Conservation (phyloP, 2,797 vertebrate genomes). For the Malurus splendens region DNA sequence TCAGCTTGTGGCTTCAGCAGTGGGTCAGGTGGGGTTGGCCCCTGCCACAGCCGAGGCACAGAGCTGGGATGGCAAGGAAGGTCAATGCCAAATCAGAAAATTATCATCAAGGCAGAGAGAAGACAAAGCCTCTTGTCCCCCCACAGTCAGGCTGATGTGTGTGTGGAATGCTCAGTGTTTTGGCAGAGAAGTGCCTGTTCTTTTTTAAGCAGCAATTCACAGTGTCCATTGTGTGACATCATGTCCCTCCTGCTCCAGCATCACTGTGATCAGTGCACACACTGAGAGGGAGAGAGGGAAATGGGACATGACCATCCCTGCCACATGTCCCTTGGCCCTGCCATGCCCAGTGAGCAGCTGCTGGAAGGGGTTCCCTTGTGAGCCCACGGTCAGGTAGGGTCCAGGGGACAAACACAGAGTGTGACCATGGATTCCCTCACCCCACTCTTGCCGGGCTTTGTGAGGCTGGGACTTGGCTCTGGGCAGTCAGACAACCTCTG, state of each 20-base stretch:
- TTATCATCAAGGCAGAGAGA: constrained; percentile 82
- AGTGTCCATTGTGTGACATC: constrained; percentile 28
- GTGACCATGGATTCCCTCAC: not conserved
- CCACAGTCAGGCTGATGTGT: constrained; percentile 85
- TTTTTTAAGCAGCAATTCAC: constrained; percentile 53
- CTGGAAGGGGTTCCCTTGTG: constrained; percentile 4
- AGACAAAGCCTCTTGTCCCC: constrained; percentile 76
- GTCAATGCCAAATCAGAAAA: constrained; percentile 83
- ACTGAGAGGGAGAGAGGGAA: not conserved
- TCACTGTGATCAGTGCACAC: constrained; percentile 32
- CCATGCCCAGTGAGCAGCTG: constrained; percentile 46
- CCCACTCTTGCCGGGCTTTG: not conserved
- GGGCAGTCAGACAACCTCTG: not conserved
- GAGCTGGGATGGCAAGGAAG: constrained; percentile 74
- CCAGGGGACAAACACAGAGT: not conserved
- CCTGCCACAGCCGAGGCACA: fast-evolving
- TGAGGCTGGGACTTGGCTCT: not conserved
- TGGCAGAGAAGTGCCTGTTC: constrained; percentile 13
- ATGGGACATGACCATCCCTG: not conserved
- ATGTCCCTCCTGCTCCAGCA: constrained; percentile 41
- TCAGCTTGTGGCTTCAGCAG: not conserved
- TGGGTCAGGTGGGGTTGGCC: not conserved
- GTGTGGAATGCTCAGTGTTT: constrained; percentile 75
- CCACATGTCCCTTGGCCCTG: constrained; percentile 44
- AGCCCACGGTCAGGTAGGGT: not conserved